These are phyloP conservation scores for Lepus townsendii DNA, from an alignment of 2,797 vertebrate species.

Conservation along the genomic window DNA sequence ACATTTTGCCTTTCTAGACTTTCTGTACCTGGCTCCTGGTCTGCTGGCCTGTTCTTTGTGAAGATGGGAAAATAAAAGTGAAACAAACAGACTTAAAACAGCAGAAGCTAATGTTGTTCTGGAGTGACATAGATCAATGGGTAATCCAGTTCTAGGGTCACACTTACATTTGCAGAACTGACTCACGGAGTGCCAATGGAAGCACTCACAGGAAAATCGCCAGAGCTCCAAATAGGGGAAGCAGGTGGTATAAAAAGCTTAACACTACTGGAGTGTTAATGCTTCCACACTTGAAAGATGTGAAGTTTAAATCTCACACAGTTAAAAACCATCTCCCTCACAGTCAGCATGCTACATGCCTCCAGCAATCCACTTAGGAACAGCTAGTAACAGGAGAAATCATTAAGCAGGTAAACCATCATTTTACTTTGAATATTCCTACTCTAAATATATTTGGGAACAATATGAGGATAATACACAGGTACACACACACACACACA, in stretches of 20 bases:
- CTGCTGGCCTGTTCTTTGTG: conserved; percentile 57
- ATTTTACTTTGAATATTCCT: not conserved
- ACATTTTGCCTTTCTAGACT: conserved; percentile 71
- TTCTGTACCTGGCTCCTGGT: conserved; percentile 57
- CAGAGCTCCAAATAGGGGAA: conserved; percentile 79
- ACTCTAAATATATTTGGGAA: not conserved
- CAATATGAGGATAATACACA: not conserved
- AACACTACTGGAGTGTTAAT: conserved; percentile 83
- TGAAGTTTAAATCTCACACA: conserved; percentile 66
- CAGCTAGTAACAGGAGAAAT: conserved; percentile 4
- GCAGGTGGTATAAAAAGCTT: conserved; percentile 82
- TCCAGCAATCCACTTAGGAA: conserved; percentile 20
- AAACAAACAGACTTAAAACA: conserved; percentile 62
- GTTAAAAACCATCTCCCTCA: conserved; percentile 56
- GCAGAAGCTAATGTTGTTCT: conserved; percentile 50
- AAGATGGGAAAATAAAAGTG: conserved; percentile 55
- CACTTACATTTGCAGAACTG: conserved; percentile 34
- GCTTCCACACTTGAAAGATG: conserved; percentile 53
- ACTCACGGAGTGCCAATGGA: conserved; percentile 70
- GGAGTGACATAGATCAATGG: conserved; percentile 29
- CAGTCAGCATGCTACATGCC: conserved; percentile 15
- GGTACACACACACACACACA: not conserved
- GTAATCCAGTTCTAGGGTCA: conserved; percentile 63
- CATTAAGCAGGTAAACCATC: not conserved
- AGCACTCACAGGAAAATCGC: conserved; percentile 76